Evolutionary conservation across 1,140 invertebrate genomes (phyloP).

Genomic region (Drosophila paulistorum): DNA sequence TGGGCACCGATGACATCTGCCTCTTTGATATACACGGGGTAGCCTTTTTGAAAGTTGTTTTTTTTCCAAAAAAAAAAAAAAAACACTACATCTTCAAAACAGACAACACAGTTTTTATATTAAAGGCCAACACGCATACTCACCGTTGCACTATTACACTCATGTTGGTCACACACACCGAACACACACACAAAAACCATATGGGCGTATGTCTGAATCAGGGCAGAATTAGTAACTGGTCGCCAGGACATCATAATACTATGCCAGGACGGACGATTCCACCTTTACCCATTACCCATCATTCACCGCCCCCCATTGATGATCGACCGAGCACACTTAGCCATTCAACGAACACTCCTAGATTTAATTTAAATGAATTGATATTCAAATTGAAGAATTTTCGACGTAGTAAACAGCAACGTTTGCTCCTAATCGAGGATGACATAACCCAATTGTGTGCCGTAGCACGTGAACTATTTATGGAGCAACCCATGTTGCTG

Average conservation of each 20-base stretch:
- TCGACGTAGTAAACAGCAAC: conserved; percentile 13
- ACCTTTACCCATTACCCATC: background rate
- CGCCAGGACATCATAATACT: background rate
- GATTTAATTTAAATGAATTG: conserved; percentile 21
- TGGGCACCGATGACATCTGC: too few relatives aligned
- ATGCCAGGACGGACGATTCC: background rate
- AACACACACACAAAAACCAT: background rate
- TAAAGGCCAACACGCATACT: background rate
- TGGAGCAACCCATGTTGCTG: conserved; percentile 97
- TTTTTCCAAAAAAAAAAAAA: background rate
- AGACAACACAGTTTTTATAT: background rate
- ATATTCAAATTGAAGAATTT: conserved; percentile 28
- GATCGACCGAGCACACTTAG: background rate
- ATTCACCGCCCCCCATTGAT: background rate
- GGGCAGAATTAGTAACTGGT: background rate
- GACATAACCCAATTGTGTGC: conserved; percentile 81
- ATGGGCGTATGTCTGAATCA: background rate
- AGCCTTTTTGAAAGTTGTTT: conserved; percentile 1
- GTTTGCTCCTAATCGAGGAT: conserved; percentile 19
- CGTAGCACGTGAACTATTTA: conserved; percentile 97
- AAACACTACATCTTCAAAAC: background rate
- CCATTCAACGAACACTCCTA: background rate
- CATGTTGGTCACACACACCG: background rate
- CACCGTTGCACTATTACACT: background rate
- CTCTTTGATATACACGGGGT: background rate